Evolutionary conservation across 2,113 vertebrate genomes (phyloP).

Genomic region (Scopus umbretta): DNA sequence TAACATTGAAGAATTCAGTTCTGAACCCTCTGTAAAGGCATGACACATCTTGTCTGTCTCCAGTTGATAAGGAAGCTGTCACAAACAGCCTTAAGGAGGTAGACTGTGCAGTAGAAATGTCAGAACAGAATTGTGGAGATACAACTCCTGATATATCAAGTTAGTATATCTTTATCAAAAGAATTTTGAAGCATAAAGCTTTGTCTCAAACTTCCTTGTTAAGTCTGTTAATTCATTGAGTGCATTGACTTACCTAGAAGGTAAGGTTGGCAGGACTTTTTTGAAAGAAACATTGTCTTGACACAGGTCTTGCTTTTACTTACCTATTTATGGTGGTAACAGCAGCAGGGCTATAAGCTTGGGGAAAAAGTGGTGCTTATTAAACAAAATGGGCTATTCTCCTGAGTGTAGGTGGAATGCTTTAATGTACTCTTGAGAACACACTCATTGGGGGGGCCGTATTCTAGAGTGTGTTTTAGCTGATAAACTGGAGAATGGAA

Average conservation of each 20-base stretch:
- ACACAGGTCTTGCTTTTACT: neutral
- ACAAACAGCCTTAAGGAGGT: neutral
- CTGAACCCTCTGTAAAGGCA: neutral
- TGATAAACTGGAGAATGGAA: neutral
- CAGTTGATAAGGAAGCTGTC: neutral
- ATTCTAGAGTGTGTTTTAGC: neutral
- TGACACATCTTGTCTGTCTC: neutral
- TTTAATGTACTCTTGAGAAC: neutral
- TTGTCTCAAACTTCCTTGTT: neutral
- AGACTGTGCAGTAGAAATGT: neutral
- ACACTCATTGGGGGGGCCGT: too few relatives aligned
- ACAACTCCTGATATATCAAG: neutral
- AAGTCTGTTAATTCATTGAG: neutral
- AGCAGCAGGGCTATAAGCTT: neutral
- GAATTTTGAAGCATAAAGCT: neutral
- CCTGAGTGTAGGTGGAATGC: neutral
- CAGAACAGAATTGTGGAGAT: neutral
- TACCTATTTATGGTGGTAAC: neutral
- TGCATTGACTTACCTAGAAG: neutral
- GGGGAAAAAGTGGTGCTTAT: neutral
- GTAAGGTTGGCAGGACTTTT: neutral
- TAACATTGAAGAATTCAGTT: neutral
- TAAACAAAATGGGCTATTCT: neutral
- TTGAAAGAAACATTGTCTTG: neutral
- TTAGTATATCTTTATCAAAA: neutral